Base-by-base conservation (phyloP, 2,888 invertebrate species). In the Mythimna ferrago region DNA sequence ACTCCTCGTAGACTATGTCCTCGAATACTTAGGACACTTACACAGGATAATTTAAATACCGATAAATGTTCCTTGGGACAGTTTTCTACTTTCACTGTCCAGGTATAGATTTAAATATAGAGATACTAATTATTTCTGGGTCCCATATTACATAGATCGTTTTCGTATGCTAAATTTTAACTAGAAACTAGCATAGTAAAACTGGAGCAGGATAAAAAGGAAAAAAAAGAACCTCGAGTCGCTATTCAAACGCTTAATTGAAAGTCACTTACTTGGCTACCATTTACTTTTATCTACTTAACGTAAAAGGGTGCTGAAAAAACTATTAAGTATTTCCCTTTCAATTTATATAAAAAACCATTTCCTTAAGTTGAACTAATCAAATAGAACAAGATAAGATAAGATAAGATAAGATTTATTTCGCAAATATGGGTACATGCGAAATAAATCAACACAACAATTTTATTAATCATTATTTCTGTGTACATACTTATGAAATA, bases 91-190 rank as follows among this genome's bases (percentile, higher is more conserved):
- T 48, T 48, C 5, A 48, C 44, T 48, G 14, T 5, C 5, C 9
- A 14, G 9, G 19, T 35, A 16, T 9, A 19, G 9, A 35, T 57
- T 35, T 7, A 14, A 57, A 19, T 32, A 19, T 2, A 57, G 2
- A 32, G 38, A 38, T 19, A 9, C 0, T 19, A 9, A 5, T 32
- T 35, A n/a, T 35, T 38, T n/a, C 2, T 35, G 11, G n/a, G n/a
- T 60, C n/a, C 38, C 6, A n/a, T 38, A 26, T 38, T 38, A 38
- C 3, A 35, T 48, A 21, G 10, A 58, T 14, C 4, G n/a, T 54
- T 67, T 54, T 38, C 9, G 44, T 72, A 14, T 38, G 21, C 32
- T 56, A 10, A 44, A 35, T 71, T 65, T 65, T 51, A 63, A 35
- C 35, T 38, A 48, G 4, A 32, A 70, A 54, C n/a, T 14, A 21